These are phyloP conservation scores for Schizopygopsis pylzovi DNA, from an alignment of 2,797 vertebrate genomes.

Conservation along the genomic window DNA sequence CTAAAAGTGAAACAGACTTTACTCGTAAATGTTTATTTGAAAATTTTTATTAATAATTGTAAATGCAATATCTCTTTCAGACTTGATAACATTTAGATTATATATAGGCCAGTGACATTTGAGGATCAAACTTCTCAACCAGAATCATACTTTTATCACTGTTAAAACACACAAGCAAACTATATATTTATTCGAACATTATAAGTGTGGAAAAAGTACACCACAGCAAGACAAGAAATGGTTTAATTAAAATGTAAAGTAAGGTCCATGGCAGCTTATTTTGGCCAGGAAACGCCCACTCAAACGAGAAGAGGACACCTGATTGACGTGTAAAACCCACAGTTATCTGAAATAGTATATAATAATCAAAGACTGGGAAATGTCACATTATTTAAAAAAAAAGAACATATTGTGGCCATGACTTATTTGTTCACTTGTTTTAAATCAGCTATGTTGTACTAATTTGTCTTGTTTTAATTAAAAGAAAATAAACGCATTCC, in stretches of 20 bases:
- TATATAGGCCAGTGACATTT: constrained; percentile 11
- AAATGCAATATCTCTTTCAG: constrained; percentile 41
- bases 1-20: background rate
- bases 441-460: background rate
- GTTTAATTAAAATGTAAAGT: background rate
- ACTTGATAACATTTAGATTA: constrained; percentile 39
- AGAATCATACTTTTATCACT: constrained; percentile 31
- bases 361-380: background rate
- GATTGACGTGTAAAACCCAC: background rate
- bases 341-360: background rate
- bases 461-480: background rate
- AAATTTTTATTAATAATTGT: constrained; percentile 50
- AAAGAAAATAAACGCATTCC: background rate
- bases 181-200: constrained; percentile 40
- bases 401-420: background rate
- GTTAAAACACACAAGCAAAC: constrained; percentile 44
- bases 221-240: constrained; percentile 32
- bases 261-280: constrained; percentile 5
- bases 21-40: constrained; percentile 53
- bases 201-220: constrained; percentile 45
- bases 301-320: background rate
- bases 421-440: background rate
- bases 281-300: background rate
- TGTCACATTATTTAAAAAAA: background rate
- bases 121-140: constrained; percentile 24